These are phyloP conservation scores for Rhadina sibilatrix DNA, from an alignment of 2,113 vertebrate genomes.

Conservation along the genomic window DNA sequence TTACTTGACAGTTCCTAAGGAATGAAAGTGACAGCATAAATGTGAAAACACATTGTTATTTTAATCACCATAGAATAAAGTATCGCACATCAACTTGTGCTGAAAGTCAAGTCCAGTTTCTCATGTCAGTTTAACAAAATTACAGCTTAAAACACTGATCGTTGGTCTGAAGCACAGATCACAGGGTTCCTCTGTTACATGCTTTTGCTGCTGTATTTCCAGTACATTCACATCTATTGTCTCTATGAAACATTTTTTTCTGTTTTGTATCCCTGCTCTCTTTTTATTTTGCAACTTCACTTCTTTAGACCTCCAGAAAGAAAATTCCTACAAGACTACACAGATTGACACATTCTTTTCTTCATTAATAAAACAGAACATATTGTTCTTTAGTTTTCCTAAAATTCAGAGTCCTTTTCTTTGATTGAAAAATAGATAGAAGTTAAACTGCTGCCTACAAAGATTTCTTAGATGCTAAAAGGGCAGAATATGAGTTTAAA, in stretches of 20 bases:
- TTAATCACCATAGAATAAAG: not conserved
- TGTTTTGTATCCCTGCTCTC: not conserved
- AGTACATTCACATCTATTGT: not conserved
- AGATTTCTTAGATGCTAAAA: not conserved
- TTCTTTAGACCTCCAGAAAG: not conserved
- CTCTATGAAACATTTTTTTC: not conserved
- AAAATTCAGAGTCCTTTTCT: not conserved
- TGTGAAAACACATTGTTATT: not conserved
- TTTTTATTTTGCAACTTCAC: not conserved
- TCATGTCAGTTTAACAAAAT: not conserved
- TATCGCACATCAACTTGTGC: rapidly evolving
- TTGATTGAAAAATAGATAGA: not conserved
- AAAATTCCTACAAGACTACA: not conserved
- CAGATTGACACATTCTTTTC: not conserved
- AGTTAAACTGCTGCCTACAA: not conserved
- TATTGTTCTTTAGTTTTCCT: not conserved
- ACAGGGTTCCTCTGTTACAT: not conserved
- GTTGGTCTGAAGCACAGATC: not conserved
- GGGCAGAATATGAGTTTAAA: not conserved
- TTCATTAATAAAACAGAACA: not conserved
- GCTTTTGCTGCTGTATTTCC: not conserved
- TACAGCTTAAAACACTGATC: not conserved
- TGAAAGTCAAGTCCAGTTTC: not conserved
- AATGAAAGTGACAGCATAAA: not conserved
- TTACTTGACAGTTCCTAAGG: not conserved